Conservation (phyloP, 1,140 invertebrate genomes). For the Whitmania pigra region DNA sequence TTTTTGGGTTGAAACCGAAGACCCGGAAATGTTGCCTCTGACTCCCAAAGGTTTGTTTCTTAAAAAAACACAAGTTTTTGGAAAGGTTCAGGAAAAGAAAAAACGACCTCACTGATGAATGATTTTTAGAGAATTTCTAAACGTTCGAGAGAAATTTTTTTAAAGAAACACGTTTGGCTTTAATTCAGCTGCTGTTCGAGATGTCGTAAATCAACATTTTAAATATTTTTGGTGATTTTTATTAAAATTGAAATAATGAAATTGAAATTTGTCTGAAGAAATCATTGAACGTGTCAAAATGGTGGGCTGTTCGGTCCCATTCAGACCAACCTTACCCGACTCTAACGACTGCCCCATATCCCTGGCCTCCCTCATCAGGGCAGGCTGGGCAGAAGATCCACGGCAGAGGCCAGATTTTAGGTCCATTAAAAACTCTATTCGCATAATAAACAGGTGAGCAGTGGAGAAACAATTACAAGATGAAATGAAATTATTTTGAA, state of each 20-base stretch:
- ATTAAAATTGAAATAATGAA: not conserved
- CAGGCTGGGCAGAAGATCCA: slow-evolving; percentile 23
- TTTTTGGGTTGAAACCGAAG: slow-evolving; percentile 8
- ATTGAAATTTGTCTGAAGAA: not conserved
- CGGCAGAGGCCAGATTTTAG: slow-evolving; percentile 27
- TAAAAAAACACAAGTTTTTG: not conserved
- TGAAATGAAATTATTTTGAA: too few species aligned
- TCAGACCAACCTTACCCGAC: slow-evolving; percentile 14
- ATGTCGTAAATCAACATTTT: not conserved
- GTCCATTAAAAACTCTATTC: slow-evolving; percentile 32
- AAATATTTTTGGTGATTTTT: not conserved
- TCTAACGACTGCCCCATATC: not conserved
- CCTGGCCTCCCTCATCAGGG: slow-evolving; percentile 13
- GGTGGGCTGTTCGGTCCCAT: not conserved
- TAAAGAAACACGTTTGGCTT: too few species aligned
- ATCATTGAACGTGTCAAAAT: not conserved
- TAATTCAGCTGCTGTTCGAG: not conserved
- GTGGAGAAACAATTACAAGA: slow-evolving; percentile 34
- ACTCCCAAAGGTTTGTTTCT: slow-evolving; percentile 1
- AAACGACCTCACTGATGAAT: not conserved
- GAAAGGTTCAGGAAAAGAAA: not conserved
- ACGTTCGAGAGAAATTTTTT: not conserved
- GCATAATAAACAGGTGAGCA: slow-evolving; percentile 29
- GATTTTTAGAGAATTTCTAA: not conserved
- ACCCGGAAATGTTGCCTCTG: not conserved